phyloP scores from a whole-genome alignment of 2,113 vertebrate genomes.

The Gymnorhina tibicen region DNA sequence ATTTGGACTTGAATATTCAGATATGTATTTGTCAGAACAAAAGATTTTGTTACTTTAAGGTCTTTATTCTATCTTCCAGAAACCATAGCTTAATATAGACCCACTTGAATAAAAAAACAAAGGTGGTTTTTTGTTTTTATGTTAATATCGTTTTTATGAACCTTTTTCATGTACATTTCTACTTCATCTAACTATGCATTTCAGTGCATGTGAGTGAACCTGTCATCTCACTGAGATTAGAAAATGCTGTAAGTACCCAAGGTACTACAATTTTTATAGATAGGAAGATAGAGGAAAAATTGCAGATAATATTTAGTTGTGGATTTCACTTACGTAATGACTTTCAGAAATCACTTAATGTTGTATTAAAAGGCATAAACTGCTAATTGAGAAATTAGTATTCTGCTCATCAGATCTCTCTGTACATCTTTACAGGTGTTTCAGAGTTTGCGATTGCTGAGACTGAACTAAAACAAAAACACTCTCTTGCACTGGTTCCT shows the following conservation, averaged over 20 bases:
- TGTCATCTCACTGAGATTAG: not conserved
- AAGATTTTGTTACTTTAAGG: not conserved
- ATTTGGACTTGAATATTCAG: not conserved
- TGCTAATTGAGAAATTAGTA: not conserved
- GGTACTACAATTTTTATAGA: not conserved
- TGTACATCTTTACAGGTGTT: not conserved
- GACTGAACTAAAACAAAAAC: not conserved
- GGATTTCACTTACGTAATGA: not conserved
- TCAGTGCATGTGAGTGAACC: not conserved
- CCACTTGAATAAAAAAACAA: not conserved
- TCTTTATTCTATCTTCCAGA: not conserved
- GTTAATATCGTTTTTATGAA: not conserved
- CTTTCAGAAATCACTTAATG: not conserved
- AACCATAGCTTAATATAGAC: not conserved
- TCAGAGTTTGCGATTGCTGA: not conserved
- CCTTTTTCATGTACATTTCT: not conserved
- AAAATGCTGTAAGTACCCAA: not conserved
- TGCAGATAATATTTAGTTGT: not conserved
- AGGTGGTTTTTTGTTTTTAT: not conserved
- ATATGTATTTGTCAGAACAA: not conserved
- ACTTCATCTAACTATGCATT: not conserved
- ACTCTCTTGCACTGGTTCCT: not conserved
- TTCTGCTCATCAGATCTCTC: not conserved
- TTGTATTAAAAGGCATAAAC: not conserved
- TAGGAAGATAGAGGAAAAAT: not conserved